Percentiles rank a stretch among this genome's conserved stretches.
Evolutionary conservation across 2,113 vertebrate genomes (phyloP).

Genomic region (Rhinoptilus africanus): DNA sequence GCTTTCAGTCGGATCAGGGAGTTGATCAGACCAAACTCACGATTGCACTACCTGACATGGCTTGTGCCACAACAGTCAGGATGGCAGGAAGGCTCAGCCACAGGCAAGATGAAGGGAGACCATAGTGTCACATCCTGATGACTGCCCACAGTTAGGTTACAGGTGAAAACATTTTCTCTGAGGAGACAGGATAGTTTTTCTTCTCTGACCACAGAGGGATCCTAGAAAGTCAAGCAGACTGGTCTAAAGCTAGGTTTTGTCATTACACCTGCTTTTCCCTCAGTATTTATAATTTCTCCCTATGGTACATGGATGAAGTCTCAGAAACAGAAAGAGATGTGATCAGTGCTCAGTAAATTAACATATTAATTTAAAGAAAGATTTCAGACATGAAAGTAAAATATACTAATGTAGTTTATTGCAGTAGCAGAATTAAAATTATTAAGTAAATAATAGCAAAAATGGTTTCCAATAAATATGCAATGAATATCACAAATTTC

Average conservation of each 20-base stretch:
- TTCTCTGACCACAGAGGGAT: not conserved
- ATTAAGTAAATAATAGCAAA: not conserved
- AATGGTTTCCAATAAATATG: not conserved
- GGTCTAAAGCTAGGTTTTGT: not conserved
- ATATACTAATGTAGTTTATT: not conserved
- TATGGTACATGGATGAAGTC: not conserved
- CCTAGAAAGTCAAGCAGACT: not conserved
- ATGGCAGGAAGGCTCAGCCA: not conserved
- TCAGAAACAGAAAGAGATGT: not conserved
- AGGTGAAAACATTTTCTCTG: not conserved
- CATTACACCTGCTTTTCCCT: not conserved
- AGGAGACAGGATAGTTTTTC: not conserved
- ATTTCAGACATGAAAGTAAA: not conserved
- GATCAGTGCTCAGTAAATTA: not conserved
- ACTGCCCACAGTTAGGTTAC: not conserved
- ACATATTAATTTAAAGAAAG: not conserved
- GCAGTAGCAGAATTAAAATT: not conserved
- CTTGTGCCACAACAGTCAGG: not conserved
- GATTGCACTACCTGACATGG: not conserved
- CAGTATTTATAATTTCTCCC: not conserved
- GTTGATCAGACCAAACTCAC: not conserved
- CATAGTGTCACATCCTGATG: not conserved
- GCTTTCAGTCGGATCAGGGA: not conserved
- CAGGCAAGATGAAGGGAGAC: not conserved
- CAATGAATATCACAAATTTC: not conserved